A percentile compares a stretch with the other conserved stretches of the same genome.
These are phyloP conservation scores for Plutomurus gul DNA, from an alignment of 1,140 invertebrate genomes.

Conservation along the genomic window DNA sequence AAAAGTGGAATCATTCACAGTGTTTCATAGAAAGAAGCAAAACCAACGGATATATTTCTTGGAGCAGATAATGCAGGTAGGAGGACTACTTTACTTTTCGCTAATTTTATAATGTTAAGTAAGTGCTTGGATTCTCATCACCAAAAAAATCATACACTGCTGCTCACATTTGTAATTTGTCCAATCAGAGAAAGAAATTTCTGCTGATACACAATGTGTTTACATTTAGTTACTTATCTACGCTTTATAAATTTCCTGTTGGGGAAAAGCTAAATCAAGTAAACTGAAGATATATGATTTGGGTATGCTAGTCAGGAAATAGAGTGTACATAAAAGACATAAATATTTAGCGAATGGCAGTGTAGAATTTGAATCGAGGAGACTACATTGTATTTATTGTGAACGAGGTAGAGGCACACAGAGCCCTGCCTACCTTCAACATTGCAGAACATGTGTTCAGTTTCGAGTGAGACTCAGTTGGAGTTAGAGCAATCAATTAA, in stretches of 20 bases:
- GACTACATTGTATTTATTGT: not conserved
- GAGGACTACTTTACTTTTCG: not conserved
- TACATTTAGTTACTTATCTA: too few species aligned
- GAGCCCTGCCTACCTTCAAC: not conserved
- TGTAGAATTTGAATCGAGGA: not conserved
- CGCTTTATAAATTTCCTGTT: too few species aligned
- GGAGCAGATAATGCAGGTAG: not conserved
- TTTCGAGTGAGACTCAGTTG: slow-evolving; percentile 10
- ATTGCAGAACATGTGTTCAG: not conserved
- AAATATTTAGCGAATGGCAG: not conserved
- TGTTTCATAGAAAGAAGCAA: not conserved
- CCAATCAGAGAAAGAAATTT: too few species aligned
- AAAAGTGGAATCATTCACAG: too few species aligned
- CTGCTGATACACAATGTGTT: too few species aligned
- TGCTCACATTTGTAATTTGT: too few species aligned
- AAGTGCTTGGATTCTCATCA: too few species aligned
- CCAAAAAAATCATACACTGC: too few species aligned
- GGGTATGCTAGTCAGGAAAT: not conserved
- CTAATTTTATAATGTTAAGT: too few species aligned
- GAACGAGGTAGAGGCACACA: not conserved
- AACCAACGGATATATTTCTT: not conserved
- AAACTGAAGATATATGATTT: not conserved
- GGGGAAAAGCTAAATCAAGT: not conserved
- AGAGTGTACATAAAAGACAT: not conserved
- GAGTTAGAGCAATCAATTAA: slow-evolving; percentile 29